Evolutionary conservation across 2,113 vertebrate species (phyloP).

Genomic region (Rhea americana): DNA sequence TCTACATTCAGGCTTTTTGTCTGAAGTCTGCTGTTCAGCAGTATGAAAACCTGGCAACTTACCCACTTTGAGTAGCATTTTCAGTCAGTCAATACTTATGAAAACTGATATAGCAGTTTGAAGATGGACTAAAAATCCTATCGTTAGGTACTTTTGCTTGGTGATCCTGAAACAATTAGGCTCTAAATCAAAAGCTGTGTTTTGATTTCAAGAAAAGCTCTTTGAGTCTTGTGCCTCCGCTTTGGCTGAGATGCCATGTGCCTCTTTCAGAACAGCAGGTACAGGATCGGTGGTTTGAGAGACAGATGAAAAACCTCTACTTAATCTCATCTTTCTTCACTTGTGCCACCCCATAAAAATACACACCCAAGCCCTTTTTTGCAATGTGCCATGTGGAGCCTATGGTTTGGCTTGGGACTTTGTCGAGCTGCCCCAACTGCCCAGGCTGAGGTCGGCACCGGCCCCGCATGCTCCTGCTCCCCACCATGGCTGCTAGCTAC

Average conservation of each 20-base stretch:
- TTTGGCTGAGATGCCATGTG: neutral
- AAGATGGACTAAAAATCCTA: conserved; percentile 3
- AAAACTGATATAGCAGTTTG: conserved; percentile 48
- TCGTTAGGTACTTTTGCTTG: neutral
- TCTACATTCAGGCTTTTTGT: neutral
- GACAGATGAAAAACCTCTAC: neutral
- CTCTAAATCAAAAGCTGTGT: conserved; percentile 4
- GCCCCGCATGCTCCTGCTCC: neutral
- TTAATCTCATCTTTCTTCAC: neutral
- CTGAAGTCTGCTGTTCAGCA: conserved; percentile 39
- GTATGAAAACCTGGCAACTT: conserved; percentile 26
- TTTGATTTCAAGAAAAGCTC: conserved; percentile 23
- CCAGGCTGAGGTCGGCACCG: neutral
- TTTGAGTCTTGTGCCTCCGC: conserved; percentile 17
- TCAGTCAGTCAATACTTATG: neutral
- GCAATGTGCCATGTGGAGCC: neutral
- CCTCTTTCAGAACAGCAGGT: neutral
- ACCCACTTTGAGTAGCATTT: neutral
- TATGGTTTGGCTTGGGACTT: neutral
- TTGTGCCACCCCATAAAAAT: neutral
- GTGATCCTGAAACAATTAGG: conserved; percentile 19
- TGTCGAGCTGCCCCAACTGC: neutral
- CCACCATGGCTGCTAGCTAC: neutral
- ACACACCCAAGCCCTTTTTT: neutral
- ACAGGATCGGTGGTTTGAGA: neutral